A percentile compares a stretch with the other conserved stretches of the same genome.
These are phyloP conservation scores for Sinentomon sp. DNA, from an alignment of 2,888 invertebrate genomes.

Conservation along the genomic window DNA sequence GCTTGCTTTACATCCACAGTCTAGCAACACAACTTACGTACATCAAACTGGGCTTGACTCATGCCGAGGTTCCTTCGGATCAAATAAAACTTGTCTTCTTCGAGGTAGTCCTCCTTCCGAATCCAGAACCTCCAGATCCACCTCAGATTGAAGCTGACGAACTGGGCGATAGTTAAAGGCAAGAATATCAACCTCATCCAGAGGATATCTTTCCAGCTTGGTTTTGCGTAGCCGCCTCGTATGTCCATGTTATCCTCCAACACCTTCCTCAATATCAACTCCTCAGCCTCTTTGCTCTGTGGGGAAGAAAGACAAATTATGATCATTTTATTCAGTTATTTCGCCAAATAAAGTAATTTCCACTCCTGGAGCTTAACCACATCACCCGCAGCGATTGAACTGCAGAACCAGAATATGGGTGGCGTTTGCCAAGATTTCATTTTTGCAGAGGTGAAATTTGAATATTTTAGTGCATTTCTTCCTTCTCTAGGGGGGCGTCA, in stretches of 20 bases:
- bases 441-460: too few relatives aligned
- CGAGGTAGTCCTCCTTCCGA: constrained; percentile 41
- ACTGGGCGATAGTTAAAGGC: constrained; percentile 42
- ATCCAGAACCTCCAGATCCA: constrained; percentile 63
- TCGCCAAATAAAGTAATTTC: too few relatives aligned
- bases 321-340: too few relatives aligned
- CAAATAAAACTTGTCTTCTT: constrained; percentile 55
- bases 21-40: too few relatives aligned
- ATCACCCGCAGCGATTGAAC: too few relatives aligned
- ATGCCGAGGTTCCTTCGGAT: constrained; percentile 44
- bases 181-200: constrained; percentile 55
- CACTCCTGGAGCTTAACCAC: too few relatives aligned
- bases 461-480: too few relatives aligned
- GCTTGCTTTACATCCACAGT: too few relatives aligned
- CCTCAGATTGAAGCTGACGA: constrained; percentile 39
- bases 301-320: neutral
- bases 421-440: too few relatives aligned
- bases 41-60: constrained; percentile 25
- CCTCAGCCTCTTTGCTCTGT: constrained; percentile 57
- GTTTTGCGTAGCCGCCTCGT: constrained; percentile 70
- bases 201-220: constrained; percentile 41
- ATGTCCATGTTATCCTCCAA: constrained; percentile 83
- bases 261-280: constrained; percentile 45
- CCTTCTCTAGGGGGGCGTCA: too few relatives aligned
- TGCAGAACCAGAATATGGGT: too few relatives aligned